Base-by-base conservation (phyloP, 2,888 invertebrate genomes). In the Microplitis deprimator region DNA sequence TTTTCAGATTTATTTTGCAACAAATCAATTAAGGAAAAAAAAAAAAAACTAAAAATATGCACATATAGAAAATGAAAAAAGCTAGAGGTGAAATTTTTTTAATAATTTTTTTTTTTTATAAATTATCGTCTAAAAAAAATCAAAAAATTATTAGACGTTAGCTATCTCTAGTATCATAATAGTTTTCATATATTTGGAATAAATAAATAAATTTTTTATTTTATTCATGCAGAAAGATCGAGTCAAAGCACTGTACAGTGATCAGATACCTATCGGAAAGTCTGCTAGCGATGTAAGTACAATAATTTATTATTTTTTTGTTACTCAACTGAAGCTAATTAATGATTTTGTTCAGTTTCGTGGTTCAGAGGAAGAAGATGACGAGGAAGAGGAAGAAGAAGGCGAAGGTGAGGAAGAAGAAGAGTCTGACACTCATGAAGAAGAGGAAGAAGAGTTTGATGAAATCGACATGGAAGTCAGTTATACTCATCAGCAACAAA, bases 241-340 rank as follows among this genome's bases (percentile, higher is more conserved):
- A 29, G 84, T 88, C 60, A 82, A 87, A 70, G 83, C 85, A 13
- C 87, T 87, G 78, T 85, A 89, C 4, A 87, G 85, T 74, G 93
- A 94, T 84, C 87, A 93, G 74, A 91, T 92, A 75, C 94, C 94
- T 0, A 91, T 94, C 80, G 94, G 94, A 39, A 94, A 94, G 89
- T 92, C 92, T 39, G 91, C 92, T 4, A 92, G 92, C 50, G 92
- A 93, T 86, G 93, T 93, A 85, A 91, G 91, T 78, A 88, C 1
- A 2, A 29, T 29, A 76, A 3, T 60, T 69, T 80, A 38, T 8
- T 65, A 16, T 38, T 65, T 6, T 6, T 50, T 10, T 6, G 6
- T 38, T 39, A 65, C 17, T 39, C 6, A 61, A 39, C 40, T 29
- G 17, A 61, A 7, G 20, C 29, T 29, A 29, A 29, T 29, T n/a